Conservation (phyloP, 2,888 invertebrate genomes). For the Cryptops parisi region DNA sequence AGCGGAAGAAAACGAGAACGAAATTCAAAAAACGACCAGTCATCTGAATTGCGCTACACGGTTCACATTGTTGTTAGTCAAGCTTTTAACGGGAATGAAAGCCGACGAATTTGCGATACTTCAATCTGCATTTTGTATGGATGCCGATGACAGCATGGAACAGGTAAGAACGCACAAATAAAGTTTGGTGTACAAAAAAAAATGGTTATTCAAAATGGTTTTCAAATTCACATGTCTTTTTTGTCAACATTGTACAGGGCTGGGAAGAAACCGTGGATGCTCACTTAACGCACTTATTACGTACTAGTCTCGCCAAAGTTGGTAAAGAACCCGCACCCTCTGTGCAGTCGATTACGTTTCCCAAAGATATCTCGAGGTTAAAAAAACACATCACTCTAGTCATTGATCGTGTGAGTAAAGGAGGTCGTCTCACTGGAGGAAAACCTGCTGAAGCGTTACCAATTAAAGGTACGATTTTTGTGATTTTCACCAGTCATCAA, state of each 20-base stretch:
- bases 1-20: constrained; percentile 31
- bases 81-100: constrained; percentile 31
- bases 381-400: constrained; percentile 34
- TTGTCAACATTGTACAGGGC: constrained; percentile 38
- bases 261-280: constrained; percentile 66
- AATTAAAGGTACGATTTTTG: too few relatives aligned
- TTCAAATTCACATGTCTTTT: constrained; percentile 8
- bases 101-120: constrained; percentile 31
- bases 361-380: constrained; percentile 31
- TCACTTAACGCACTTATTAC: constrained; percentile 46
- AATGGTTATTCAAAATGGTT: too few relatives aligned
- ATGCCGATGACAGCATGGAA: constrained; percentile 29
- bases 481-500: too few relatives aligned
- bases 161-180: too few relatives aligned
- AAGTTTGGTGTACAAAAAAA: too few relatives aligned
- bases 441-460: too few relatives aligned
- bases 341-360: constrained; percentile 21
- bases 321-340: constrained; percentile 36
- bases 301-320: constrained; percentile 46
- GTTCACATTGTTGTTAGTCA: constrained; percentile 32
- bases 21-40: constrained; percentile 22
- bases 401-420: constrained; percentile 32
- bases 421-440: constrained; percentile 22
- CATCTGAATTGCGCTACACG: constrained; percentile 32
- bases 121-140: constrained; percentile 31